Evolutionary conservation across 2,888 invertebrate genomes (phyloP), one percentile per base, ranked within the genome.

Genomic region (Xylota sylvarum): DNA sequence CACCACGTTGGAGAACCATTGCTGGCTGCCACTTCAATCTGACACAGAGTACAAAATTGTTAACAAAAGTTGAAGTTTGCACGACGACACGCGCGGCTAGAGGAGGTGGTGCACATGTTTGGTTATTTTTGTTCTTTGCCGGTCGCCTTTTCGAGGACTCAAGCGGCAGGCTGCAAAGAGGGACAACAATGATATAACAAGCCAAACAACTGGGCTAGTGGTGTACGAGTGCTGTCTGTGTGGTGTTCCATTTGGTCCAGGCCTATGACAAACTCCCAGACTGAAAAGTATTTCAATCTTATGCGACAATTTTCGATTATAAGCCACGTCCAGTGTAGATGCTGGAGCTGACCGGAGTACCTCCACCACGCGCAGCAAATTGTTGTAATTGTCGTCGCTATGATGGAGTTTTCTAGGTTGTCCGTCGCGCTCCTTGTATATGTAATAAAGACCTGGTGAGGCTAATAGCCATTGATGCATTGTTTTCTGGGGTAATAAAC

Each of bases 401-500:
- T 9, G 37, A 10, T n/a, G 55, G 67, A 27, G 19, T 14, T 62
- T 64, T 62, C 32, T 74, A 43, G 35, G 62, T 35, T 65, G 65
- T 40, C 27, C 17, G 35, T 35, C 40, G 23, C 17, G 23, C 17
- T 23, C 50, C 40, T 43, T 37, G 74, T 35, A 55, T 60, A 69
- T 48, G 48, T 23, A 55, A 69, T 55, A 78, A 74, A 30, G 40
- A 43, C 72, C 35, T 64, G 58, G 55, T 74, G 80, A 79, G 35
- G 84, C 79, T 84, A 84, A 84, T 79, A 56, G 69, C 62, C 35
- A 56, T 60, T 84, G 84, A 84, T 80, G 84, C 74, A 84, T 84
- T 79, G 84, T 79, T 74, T 84, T 79, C 79, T 84, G 79, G 64
- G 35, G 62, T 69, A 79, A 84, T 84, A 79, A 84, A 79, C 84